These are phyloP conservation scores for Silurus glanis DNA, from an alignment of 2,113 vertebrate genomes.

Conservation along the genomic window DNA sequence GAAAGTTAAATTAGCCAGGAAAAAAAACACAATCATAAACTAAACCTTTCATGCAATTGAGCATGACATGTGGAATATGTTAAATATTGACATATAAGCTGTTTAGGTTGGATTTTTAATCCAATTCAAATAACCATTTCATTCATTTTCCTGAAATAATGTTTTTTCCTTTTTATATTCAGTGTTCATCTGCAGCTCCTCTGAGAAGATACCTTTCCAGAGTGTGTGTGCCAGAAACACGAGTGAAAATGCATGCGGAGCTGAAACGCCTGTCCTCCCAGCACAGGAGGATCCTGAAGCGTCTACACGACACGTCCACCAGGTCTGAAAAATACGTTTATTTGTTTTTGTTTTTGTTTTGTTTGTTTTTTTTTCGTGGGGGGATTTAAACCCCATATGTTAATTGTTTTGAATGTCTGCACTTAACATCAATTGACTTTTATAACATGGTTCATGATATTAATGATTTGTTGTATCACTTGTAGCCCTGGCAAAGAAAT, in stretches of 20 bases:
- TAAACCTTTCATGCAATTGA: background rate
- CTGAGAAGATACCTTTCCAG: constrained; percentile 31
- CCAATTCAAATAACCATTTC: background rate
- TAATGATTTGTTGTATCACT: background rate
- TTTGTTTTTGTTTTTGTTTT: background rate
- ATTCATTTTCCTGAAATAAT: background rate
- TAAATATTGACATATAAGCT: background rate
- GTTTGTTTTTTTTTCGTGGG: too few species aligned
- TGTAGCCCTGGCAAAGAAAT: background rate
- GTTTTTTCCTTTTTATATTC: background rate
- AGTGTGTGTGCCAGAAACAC: constrained; percentile 8
- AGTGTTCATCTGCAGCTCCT: constrained; percentile 36
- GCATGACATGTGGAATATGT: background rate
- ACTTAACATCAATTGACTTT: background rate
- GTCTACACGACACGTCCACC: background rate
- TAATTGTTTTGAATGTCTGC: background rate
- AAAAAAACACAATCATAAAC: background rate
- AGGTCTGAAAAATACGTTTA: constrained; percentile 11
- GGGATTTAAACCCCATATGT: background rate
- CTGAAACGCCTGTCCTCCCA: background rate
- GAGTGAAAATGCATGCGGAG: constrained; percentile 16
- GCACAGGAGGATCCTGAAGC: constrained; percentile 14
- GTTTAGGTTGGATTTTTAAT: background rate
- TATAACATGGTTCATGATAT: background rate
- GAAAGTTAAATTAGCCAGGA: too few species aligned